These are phyloP conservation scores for Pachyuromys duprasi DNA, from an alignment of 2,797 vertebrate species.

Conservation along the genomic window DNA sequence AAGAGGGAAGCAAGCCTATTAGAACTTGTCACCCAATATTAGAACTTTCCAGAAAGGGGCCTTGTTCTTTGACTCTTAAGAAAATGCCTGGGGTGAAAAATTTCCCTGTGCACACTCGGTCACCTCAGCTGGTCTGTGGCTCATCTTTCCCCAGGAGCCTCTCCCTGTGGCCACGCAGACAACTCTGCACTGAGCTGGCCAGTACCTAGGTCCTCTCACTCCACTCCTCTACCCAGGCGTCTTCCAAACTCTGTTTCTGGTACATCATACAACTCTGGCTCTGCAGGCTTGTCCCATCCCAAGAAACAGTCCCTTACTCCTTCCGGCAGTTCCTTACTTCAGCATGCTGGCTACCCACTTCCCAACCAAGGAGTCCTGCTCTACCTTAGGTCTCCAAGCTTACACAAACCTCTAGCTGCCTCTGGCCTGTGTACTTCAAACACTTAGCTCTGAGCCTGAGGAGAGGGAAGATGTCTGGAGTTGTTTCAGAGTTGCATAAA, in stretches of 20 bases:
- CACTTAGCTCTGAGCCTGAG: not conserved
- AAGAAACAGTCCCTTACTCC: not conserved
- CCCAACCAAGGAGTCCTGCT: not conserved
- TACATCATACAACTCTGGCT: too few species aligned
- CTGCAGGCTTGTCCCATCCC: not conserved
- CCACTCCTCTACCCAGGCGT: not conserved
- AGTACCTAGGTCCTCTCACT: not conserved
- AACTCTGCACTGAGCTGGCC: not conserved
- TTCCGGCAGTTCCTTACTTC: not conserved
- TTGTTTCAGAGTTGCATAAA: not conserved
- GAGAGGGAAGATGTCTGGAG: not conserved
- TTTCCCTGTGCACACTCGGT: not conserved
- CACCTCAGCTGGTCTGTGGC: not conserved
- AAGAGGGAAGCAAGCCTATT: conserved; percentile 31
- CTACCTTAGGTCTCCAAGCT: not conserved
- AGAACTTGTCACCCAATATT: not conserved
- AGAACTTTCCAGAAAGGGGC: not conserved
- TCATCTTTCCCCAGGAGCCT: not conserved
- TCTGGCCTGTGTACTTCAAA: not conserved
- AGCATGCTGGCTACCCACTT: not conserved
- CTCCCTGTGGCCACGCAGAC: not conserved
- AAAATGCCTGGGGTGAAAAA: not conserved
- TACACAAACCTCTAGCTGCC: not conserved
- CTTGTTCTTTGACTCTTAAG: not conserved
- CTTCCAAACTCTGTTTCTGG: not conserved